These are phyloP conservation scores for Epinephelus malabaricus DNA, from an alignment of 2,797 vertebrate species.

Conservation along the genomic window DNA sequence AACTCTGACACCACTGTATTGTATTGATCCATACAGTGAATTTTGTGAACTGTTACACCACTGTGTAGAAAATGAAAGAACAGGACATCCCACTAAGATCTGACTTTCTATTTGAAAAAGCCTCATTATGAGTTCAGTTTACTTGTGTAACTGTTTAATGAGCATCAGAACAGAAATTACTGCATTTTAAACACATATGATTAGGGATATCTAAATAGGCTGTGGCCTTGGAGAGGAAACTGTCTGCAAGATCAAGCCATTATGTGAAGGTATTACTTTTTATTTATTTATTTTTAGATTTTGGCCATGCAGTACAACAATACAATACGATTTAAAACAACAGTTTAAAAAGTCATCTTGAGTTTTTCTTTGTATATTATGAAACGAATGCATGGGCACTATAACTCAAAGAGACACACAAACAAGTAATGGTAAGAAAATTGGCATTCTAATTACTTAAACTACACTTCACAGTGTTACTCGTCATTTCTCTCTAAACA, in stretches of 20 bases:
- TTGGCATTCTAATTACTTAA: constrained; percentile 52
- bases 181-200: constrained; percentile 34
- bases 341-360: neutral
- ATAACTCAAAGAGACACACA: constrained; percentile 11
- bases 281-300: neutral
- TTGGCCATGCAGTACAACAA: neutral
- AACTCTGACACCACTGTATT: too few relatives aligned
- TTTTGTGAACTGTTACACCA: neutral
- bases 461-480: constrained; percentile 40
- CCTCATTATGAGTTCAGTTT: constrained; percentile 36
- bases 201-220: constrained; percentile 8
- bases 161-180: constrained; percentile 41
- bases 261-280: neutral
- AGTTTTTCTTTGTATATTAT: neutral
- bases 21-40: too few relatives aligned
- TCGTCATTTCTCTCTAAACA: constrained; percentile 42
- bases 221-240: neutral
- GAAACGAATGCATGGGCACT: neutral
- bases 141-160: constrained; percentile 67
- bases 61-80: constrained; percentile 8
- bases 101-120: constrained; percentile 42
- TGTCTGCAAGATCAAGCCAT: neutral
- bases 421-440: constrained; percentile 32
- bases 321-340: neutral
- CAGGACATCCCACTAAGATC: neutral